A percentile compares a stretch with the other conserved stretches of the same genome.
Conservation (phyloP, 2,888 invertebrate genomes). For the Trachelus troglodyta region DNA sequence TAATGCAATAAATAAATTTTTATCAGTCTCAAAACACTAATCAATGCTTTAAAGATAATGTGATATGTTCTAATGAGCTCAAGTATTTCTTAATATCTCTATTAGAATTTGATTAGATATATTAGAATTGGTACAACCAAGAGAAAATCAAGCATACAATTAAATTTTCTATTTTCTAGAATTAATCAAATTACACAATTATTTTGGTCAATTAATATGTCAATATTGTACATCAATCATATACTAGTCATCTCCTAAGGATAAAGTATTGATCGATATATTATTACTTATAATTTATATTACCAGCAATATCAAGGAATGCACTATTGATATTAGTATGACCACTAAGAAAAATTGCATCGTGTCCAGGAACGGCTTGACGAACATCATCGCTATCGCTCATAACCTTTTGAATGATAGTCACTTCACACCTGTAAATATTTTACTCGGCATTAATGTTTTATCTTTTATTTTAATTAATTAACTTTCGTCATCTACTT, state of each 20-base stretch:
- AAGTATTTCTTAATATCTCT: neutral
- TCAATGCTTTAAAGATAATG: neutral
- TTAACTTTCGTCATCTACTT: constrained; percentile 22
- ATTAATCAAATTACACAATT: neutral
- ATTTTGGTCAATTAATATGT: neutral
- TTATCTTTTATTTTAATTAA: neutral
- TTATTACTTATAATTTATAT: neutral
- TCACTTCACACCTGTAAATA: constrained; percentile 50
- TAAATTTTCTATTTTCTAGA: neutral
- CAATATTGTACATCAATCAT: neutral
- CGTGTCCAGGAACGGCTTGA: constrained; percentile 47
- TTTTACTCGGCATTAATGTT: neutral
- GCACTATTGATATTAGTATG: constrained; percentile 67
- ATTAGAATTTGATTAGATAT: neutral
- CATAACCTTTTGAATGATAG: constrained; percentile 40
- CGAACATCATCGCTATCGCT: constrained; percentile 45
- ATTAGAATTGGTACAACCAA: neutral
- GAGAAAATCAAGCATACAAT: neutral
- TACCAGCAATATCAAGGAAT: constrained; percentile 75
- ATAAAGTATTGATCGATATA: neutral
- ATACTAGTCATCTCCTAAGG: neutral
- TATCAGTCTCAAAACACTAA: constrained; percentile 14
- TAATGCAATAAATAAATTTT: neutral
- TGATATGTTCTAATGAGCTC: neutral
- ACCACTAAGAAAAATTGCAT: constrained; percentile 48